Evolutionary conservation across 2,113 vertebrate species (phyloP).

Genomic region (Pseudorhombus dupliciocellatus): DNA sequence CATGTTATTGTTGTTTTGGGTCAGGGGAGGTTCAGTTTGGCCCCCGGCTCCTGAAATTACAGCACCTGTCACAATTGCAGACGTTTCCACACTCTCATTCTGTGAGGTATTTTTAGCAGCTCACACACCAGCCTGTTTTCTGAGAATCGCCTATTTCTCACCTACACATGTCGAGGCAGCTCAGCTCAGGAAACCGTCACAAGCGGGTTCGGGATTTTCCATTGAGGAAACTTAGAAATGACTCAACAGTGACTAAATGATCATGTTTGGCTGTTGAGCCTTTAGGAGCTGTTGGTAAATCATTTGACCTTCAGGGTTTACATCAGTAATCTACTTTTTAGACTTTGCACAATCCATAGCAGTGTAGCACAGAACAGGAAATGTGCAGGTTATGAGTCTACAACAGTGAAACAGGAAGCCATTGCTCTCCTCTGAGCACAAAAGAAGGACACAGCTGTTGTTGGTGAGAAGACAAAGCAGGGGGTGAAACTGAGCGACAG

Average conservation of each 20-base stretch:
- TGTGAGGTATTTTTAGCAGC: constrained; percentile 33
- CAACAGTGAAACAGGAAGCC: constrained; percentile 46
- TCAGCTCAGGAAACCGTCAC: not conserved
- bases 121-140: constrained; percentile 2
- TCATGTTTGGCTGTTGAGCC: not conserved
- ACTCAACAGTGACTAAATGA: not conserved
- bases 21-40: no score
- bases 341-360: not conserved
- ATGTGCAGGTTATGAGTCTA: not conserved
- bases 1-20: no score
- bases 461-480: constrained; percentile 16
- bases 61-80: not conserved
- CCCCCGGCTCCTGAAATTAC: not conserved
- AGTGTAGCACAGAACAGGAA: not conserved
- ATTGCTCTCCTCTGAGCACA: constrained; percentile 5
- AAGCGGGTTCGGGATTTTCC: not conserved
- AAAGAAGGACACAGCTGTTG: not conserved
- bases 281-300: not conserved
- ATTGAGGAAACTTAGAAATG: not conserved
- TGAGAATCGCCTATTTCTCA: constrained; percentile 37
- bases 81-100: not conserved
- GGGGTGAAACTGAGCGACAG: constrained; percentile 8
- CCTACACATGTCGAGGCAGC: not conserved
- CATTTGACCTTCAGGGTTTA: not conserved
- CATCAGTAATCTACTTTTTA: not conserved